Conservation (phyloP, 2,888 invertebrate genomes). For the Pollenia angustigena region DNA sequence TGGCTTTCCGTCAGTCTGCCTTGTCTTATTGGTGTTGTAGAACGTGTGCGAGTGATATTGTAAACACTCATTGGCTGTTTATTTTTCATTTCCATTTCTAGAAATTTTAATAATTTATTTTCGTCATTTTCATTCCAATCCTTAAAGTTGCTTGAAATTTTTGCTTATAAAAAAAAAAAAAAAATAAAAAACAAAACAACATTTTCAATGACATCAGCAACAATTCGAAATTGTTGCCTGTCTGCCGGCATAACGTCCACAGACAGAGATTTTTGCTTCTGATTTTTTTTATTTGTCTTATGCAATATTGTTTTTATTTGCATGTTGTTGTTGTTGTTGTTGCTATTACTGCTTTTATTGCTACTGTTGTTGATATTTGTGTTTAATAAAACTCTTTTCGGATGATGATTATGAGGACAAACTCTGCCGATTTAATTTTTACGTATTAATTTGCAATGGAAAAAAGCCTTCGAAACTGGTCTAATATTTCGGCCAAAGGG, state of each 20-base stretch:
- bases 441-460: not conserved
- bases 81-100: slow-evolving; percentile 19
- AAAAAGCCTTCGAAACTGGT: too few species aligned
- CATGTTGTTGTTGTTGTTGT: slow-evolving; percentile 3
- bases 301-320: slow-evolving; percentile 60
- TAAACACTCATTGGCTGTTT: slow-evolving; percentile 26
- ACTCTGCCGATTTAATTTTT: slow-evolving; percentile 23
- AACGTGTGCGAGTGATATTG: slow-evolving; percentile 16
- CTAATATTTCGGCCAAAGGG: too few species aligned
- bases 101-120: slow-evolving; percentile 17
- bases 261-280: slow-evolving; percentile 63
- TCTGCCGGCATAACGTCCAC: slow-evolving; percentile 63
- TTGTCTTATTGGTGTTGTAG: slow-evolving; percentile 27
- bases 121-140: slow-evolving; percentile 1
- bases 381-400: slow-evolving; percentile 6
- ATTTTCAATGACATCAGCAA: slow-evolving; percentile 27
- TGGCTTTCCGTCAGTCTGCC: slow-evolving; percentile 24
- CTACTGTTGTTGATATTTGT: slow-evolving; percentile 1
- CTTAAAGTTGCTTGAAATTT: slow-evolving; percentile 35
- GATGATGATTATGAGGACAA: not conserved
- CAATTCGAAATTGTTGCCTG: slow-evolving; percentile 55
- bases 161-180: slow-evolving; percentile 23
- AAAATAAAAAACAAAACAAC: not conserved
- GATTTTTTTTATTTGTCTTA: slow-evolving; percentile 67
- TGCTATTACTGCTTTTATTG: not conserved